Evolutionary conservation across 2,888 invertebrate species (phyloP).

Genomic region (Calliphora vomitoria): DNA sequence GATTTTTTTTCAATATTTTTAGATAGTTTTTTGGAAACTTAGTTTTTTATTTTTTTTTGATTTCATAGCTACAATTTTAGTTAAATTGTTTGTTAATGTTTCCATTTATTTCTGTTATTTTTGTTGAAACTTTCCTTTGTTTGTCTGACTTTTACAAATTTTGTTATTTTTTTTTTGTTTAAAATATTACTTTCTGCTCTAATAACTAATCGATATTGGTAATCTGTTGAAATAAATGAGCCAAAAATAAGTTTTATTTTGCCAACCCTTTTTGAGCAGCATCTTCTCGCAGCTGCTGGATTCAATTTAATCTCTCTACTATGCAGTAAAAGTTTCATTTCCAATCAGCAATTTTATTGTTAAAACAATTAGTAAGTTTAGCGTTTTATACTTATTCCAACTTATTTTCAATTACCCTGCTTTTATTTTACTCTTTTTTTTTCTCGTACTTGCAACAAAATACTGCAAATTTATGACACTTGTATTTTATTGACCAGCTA

Average conservation of each 20-base stretch:
- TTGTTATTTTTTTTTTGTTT: background rate
- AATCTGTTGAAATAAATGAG: slow-evolving; percentile 34
- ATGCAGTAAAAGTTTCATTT: slow-evolving; percentile 41
- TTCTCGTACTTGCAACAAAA: slow-evolving; percentile 27
- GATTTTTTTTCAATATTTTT: no score
- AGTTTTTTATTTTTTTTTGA: no score
- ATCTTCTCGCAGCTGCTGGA: background rate
- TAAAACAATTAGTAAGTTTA: slow-evolving; percentile 67
- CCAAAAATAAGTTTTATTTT: slow-evolving; percentile 27
- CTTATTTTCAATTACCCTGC: slow-evolving; percentile 11
- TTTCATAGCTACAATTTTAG: no score
- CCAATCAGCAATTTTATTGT: slow-evolving; percentile 62
- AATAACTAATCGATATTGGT: slow-evolving; percentile 43
- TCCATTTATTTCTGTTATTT: no score
- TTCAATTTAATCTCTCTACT: slow-evolving; percentile 35
- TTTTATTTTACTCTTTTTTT: background rate
- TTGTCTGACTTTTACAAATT: background rate
- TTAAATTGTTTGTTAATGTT: no score
- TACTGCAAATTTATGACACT: slow-evolving; percentile 61
- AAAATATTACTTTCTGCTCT: slow-evolving; percentile 40
- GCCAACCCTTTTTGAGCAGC: background rate
- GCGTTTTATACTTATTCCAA: slow-evolving; percentile 17
- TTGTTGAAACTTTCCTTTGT: no score
- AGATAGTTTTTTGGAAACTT: no score
- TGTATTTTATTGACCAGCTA: slow-evolving; percentile 57